Base-by-base conservation (phyloP, 2,797 vertebrate genomes). In the Alfaro cultratus region DNA sequence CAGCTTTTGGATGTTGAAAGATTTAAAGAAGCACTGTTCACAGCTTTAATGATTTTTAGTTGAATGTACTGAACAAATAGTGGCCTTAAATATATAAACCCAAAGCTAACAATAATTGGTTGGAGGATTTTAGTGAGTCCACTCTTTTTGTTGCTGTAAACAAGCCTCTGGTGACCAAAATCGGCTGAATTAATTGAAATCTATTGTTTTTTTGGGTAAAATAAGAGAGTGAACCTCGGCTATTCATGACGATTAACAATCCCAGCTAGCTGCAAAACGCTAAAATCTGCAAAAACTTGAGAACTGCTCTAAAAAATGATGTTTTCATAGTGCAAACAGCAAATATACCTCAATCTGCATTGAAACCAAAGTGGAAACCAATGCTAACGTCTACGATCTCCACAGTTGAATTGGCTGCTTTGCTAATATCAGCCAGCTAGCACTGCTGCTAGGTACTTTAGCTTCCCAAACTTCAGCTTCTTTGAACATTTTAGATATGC, bases 1-100 rank as follows among this genome's bases (percentile, higher is more conserved):
- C 45, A 67, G 62, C 45, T 68, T 75, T 84, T 76, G 53, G 74
- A 36, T 78, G 51, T 2, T 70, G 55, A 43, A 41, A 39, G 73
- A 26, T 74, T 36, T 9, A 62, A 64, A 73, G 57, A 43, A 53
- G 16, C 8, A 39, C 1, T 11, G 34, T 67, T 23, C 21, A 21
- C 21, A 3, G 6, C 34, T 67, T 67, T 23, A 23, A 11, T 23
- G 34, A 67, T 39, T 67, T 67, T 23, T 23, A 23, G 34, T 67
- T 67, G 31, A 67, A 36, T 21, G 23, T 36, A 36, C 2, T 39
- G 34, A 67, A 68, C 34, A 67, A 3, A 21, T 21, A 12, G 36
- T 9, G 21, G 21, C 4, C 1, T 68, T 68, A 23, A 36, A 39
- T 10, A 36, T 10, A 10, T 39, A 67, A 67, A 39, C 8, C 9